These are phyloP conservation scores for Siniperca knerii DNA, from an alignment of 2,113 vertebrate genomes.

Conservation along the genomic window DNA sequence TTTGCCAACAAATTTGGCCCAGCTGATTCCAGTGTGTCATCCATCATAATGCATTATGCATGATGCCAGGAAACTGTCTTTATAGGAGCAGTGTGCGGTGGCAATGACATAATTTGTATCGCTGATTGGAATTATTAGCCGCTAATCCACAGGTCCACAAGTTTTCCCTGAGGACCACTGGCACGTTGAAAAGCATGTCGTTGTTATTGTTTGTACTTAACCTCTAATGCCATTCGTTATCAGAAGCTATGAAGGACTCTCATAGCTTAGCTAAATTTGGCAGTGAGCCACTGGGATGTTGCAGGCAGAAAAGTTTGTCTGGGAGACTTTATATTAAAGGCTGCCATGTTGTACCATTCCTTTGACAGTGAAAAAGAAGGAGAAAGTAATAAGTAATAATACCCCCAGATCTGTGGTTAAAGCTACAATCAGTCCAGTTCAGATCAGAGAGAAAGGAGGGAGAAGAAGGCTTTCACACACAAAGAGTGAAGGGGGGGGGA, in stretches of 20 bases:
- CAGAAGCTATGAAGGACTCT: constrained; percentile 49
- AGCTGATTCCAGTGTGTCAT: constrained; percentile 9
- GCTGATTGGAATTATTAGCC: constrained; percentile 41
- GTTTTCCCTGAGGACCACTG: constrained; percentile 31
- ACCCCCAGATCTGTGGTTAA: constrained; percentile 68
- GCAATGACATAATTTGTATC: constrained; percentile 25
- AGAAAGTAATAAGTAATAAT: constrained; percentile 40
- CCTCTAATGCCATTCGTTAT: constrained; percentile 59
- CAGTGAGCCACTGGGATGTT: constrained; percentile 26
- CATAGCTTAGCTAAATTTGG: constrained; percentile 45
- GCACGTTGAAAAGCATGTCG: constrained; percentile 38
- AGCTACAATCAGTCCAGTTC: constrained; percentile 51
- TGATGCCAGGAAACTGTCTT: constrained; percentile 19
- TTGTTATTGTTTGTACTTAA: constrained; percentile 62
- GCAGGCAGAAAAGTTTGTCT: constrained; percentile 30
- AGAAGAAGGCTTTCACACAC: constrained; percentile 36
- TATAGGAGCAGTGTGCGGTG: background rate
- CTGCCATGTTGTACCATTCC: constrained; percentile 7
- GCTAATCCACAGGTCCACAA: constrained; percentile 15
- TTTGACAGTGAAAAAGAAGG: constrained; percentile 17
- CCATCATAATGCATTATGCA: constrained; percentile 14
- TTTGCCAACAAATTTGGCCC: constrained; percentile 19
- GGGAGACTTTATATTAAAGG: constrained; percentile 40
- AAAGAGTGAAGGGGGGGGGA: constrained; percentile 8
- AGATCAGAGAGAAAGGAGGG: constrained; percentile 35